Percentiles rank a stretch among this genome's conserved stretches.
phyloP scores from a whole-genome alignment of 2,797 vertebrate species.

The Karalla daura region DNA sequence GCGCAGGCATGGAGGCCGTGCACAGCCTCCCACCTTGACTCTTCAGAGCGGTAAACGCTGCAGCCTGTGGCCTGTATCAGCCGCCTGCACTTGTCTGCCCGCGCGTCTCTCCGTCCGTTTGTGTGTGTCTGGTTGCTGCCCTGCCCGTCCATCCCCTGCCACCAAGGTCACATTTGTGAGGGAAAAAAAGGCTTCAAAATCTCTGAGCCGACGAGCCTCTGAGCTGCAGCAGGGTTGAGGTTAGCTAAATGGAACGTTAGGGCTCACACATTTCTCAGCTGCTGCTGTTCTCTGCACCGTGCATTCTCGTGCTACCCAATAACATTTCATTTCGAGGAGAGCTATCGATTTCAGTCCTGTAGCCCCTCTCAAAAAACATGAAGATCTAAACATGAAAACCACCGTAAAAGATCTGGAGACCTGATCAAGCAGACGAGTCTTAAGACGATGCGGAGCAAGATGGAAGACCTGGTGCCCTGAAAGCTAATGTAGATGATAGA shows the following conservation, averaged over 20 bases:
- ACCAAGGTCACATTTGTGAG: conserved; percentile 39
- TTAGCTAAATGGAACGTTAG: conserved; percentile 17
- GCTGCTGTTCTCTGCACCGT: background rate
- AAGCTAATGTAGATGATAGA: no score
- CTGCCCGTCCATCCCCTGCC: conserved; percentile 22
- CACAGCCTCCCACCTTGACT: conserved; percentile 48
- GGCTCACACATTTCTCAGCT: conserved; percentile 21
- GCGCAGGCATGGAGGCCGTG: conserved; percentile 12
- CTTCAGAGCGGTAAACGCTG: conserved; percentile 53
- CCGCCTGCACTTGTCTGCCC: no score
- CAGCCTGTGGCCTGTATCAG: conserved; percentile 51
- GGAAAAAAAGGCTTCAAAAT: conserved; percentile 38
- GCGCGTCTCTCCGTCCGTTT: conserved; percentile 38
- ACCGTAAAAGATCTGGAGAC: background rate
- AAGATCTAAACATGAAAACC: background rate
- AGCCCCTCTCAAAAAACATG: background rate
- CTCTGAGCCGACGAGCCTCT: conserved; percentile 21
- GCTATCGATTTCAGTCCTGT: background rate
- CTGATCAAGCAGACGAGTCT: background rate
- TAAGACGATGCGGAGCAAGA: background rate
- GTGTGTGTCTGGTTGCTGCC: conserved; percentile 28
- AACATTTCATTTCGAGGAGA: background rate
- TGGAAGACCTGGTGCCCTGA: no score
- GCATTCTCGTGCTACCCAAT: background rate
- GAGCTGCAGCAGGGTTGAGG: conserved; percentile 3